Percentiles rank a stretch among this genome's conserved stretches.
Conservation (phyloP, 1,140 invertebrate genomes). For the Fopius arisanus region DNA sequence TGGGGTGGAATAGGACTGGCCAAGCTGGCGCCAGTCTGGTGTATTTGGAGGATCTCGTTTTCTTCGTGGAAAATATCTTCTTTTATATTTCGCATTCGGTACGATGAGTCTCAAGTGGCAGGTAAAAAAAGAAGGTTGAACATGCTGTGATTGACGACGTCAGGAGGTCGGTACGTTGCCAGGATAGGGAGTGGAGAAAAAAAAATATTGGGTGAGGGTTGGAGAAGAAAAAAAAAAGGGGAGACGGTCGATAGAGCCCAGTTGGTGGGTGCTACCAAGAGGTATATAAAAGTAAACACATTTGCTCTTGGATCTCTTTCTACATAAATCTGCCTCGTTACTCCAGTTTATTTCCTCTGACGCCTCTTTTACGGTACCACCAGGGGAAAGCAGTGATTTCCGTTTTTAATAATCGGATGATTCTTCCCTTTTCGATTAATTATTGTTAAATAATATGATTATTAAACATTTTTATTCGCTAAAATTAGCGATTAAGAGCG, state of each 20-base stretch:
- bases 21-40: neutral
- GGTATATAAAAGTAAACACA: constrained; percentile 2
- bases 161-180: neutral
- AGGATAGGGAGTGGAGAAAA: neutral
- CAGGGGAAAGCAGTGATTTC: neutral
- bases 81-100: neutral
- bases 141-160: neutral
- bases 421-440: no score
- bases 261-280: neutral
- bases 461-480: no score
- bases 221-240: neutral
- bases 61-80: neutral
- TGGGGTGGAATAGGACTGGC: neutral
- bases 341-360: neutral
- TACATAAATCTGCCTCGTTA: constrained; percentile 1
- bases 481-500: no score
- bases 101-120: neutral
- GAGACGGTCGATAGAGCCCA: neutral
- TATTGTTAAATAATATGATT: no score
- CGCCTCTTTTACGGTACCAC: neutral
- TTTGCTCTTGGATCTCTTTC: neutral
- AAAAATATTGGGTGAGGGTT: neutral
- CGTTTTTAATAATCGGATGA: no score
- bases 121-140: neutral
- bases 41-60: neutral